Percentiles rank a stretch among this genome's conserved stretches.
Conservation (phyloP, 2,888 invertebrate genomes). For the Cistogaster globosa region DNA sequence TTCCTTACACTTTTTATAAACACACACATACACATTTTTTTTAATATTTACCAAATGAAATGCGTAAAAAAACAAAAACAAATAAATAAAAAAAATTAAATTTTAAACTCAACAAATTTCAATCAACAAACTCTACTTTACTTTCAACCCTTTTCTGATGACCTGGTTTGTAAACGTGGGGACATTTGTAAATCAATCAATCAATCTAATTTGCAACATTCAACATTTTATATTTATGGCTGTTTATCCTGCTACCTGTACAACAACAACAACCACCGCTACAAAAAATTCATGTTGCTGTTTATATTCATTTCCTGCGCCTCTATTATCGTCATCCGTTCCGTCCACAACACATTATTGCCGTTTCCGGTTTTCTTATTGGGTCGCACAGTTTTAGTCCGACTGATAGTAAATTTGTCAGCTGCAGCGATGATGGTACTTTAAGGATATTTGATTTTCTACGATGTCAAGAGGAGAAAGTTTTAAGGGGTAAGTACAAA, state of each 20-base stretch:
- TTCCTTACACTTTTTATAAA: too few species aligned
- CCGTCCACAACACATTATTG: constrained; percentile 21
- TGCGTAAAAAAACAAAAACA: not conserved
- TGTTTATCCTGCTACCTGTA: constrained; percentile 72
- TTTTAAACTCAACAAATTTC: constrained; percentile 45
- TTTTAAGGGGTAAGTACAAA: constrained; percentile 88
- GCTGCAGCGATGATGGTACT: constrained; percentile 99
- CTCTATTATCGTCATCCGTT: constrained; percentile 2
- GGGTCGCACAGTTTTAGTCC: constrained; percentile 94
- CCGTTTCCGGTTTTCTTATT: constrained; percentile 32
- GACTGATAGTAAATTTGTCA: constrained; percentile 98
- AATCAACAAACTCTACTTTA: constrained; percentile 69
- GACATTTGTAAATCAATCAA: not conserved
- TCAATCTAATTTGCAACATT: constrained; percentile 23
- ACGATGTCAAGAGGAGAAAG: constrained; percentile 97
- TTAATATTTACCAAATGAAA: constrained; percentile 9
- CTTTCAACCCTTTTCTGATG: constrained; percentile 64
- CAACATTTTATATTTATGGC: constrained; percentile 47
- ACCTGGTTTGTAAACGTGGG: constrained; percentile 17
- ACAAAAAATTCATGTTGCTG: not conserved
- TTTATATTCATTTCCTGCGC: constrained; percentile 33
- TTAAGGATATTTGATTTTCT: constrained; percentile 99
- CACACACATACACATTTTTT: not conserved
- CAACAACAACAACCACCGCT: not conserved
- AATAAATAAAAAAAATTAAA: not conserved